Conservation (phyloP, 2,113 vertebrate species). For the Bolborhynchus lineola region DNA sequence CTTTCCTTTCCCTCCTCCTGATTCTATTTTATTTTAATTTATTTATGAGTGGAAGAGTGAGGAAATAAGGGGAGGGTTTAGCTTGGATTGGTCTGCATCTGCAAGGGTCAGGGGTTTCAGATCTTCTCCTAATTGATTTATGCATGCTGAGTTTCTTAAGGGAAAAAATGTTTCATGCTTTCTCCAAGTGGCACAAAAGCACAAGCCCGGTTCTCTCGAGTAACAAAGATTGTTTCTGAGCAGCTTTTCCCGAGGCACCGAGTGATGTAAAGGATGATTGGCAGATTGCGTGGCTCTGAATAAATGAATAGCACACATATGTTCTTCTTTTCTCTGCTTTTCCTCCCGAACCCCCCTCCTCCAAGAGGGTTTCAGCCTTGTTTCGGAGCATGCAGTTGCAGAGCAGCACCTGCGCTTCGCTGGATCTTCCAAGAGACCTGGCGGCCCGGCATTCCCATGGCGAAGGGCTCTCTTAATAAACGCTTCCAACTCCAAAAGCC, state of each 20-base stretch:
- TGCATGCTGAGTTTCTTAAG: not conserved
- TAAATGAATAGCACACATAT: constrained; percentile 10
- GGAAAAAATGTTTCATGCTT: not conserved
- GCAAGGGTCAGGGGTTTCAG: not conserved
- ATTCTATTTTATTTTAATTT: not conserved
- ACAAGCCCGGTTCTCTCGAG: constrained; percentile 6
- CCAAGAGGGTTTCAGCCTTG: not conserved
- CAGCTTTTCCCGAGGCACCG: constrained; percentile 50
- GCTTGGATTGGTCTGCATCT: not conserved
- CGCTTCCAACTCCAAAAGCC: constrained; percentile 36
- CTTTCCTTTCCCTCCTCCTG: not conserved
- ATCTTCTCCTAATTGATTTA: constrained; percentile 17
- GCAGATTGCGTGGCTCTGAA: constrained; percentile 51
- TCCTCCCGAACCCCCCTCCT: rapidly evolving
- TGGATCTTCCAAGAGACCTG: constrained; percentile 21
- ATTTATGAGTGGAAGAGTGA: not conserved
- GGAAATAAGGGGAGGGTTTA: not conserved
- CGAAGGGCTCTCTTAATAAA: constrained; percentile 28
- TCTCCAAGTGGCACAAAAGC: constrained; percentile 28
- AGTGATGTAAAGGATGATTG: constrained; percentile 55
- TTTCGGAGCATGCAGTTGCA: constrained; percentile 12
- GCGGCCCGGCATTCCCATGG: constrained; percentile 22
- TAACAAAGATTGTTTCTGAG: constrained; percentile 58
- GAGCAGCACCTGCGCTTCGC: constrained; percentile 46
- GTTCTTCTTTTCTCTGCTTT: not conserved